phyloP scores from a whole-genome alignment of 53 echinoderm and acorn worm genomes.

The Antedon mediterranea region DNA sequence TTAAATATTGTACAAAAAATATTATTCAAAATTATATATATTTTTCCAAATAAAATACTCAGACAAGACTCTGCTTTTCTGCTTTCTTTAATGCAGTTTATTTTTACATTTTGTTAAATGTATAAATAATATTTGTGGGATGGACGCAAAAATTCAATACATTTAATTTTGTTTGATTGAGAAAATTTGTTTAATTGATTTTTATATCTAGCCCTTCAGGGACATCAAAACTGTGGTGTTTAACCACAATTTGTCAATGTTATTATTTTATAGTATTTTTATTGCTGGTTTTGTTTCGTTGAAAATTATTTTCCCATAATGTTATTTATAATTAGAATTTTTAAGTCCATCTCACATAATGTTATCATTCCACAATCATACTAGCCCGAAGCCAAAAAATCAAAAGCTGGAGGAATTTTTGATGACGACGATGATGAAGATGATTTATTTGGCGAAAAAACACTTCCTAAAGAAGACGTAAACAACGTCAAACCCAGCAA shows the following conservation, averaged over 20 bases:
- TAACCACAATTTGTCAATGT: no score
- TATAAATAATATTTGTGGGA: no score
- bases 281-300: no score
- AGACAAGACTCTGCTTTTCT: background rate
- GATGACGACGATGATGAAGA: slow-evolving; percentile 25
- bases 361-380: background rate
- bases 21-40: background rate
- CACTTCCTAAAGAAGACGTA: background rate
- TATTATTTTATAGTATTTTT: no score
- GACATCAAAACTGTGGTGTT: no score
- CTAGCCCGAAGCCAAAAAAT: background rate
- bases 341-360: background rate
- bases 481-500: background rate
- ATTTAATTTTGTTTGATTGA: no score
- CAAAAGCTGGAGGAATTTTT: slow-evolving; percentile 16
- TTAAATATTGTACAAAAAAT: background rate
- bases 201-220: no score
- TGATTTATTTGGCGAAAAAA: slow-evolving; percentile 16
- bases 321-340: no score
- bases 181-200: no score
- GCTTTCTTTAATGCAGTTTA: background rate
- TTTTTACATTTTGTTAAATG: no score
- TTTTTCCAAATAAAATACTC: background rate
- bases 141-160: no score
- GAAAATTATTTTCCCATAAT: no score